These are phyloP conservation scores for Drosophila carrolli DNA, from an alignment of 1,140 invertebrate species.

Conservation along the genomic window DNA sequence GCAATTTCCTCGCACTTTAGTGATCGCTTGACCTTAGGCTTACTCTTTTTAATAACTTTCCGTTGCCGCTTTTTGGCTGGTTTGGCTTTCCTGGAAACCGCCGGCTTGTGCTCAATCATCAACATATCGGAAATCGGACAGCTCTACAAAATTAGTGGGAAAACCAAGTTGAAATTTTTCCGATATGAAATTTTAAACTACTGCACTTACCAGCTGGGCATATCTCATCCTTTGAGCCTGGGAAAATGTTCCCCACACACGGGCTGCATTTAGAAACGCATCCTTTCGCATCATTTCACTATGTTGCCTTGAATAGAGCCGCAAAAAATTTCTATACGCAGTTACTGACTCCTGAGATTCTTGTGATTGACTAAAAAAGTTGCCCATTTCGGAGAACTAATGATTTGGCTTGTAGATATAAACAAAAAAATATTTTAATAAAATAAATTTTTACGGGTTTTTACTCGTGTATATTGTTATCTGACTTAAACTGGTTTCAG, in stretches of 20 bases:
- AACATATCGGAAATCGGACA: not conserved
- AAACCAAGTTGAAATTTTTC: not conserved
- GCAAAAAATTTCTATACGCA: slow-evolving; percentile 9
- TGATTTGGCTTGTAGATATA: not conserved
- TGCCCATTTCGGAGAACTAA: slow-evolving; percentile 2
- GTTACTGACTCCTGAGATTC: not conserved
- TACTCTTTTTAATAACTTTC: not conserved
- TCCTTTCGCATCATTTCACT: not conserved
- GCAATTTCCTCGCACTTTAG: not conserved
- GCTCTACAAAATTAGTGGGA: not conserved
- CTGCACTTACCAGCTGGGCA: slow-evolving; percentile 1
- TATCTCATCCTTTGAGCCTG: not conserved
- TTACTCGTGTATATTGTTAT: not conserved
- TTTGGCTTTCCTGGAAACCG: not conserved
- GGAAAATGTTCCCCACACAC: not conserved
- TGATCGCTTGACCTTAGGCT: too few relatives aligned
- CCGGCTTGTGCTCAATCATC: not conserved
- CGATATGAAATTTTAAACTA: too few relatives aligned
- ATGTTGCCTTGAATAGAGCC: not conserved
- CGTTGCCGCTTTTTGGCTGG: not conserved
- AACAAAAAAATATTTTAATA: not conserved
- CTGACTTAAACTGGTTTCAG: too few relatives aligned
- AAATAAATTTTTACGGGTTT: not conserved
- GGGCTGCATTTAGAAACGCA: not conserved
- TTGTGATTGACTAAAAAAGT: too few relatives aligned